phyloP scores from a whole-genome alignment of 92 coral and sea anemone species.

The Epizoanthus illoricatus region DNA sequence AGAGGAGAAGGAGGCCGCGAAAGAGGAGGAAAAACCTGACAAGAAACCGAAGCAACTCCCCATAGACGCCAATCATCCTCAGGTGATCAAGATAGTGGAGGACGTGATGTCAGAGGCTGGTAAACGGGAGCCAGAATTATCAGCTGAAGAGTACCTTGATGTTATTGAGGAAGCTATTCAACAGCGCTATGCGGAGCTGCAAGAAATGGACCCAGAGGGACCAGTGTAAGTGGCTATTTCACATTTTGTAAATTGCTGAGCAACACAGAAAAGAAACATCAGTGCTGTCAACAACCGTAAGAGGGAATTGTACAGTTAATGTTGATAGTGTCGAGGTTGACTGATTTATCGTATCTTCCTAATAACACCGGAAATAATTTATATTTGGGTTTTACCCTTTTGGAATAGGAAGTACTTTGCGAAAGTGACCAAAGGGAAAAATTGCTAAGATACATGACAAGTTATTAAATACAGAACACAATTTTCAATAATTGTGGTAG shows the following conservation, averaged over 20 bases:
- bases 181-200: conserved; percentile 75
- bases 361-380: no score
- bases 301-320: not conserved
- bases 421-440: no score
- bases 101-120: conserved; percentile 85
- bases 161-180: conserved; percentile 91
- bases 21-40: conserved; percentile 17
- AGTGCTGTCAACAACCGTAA: not conserved
- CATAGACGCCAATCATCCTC: conserved; percentile 88
- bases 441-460: no score
- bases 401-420: no score
- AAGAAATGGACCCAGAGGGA: conserved; percentile 65
- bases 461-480: no score
- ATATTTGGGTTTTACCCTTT: no score
- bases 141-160: conserved; percentile 91
- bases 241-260: not conserved
- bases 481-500: no score
- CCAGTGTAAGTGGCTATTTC: conserved; percentile 69
- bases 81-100: conserved; percentile 77
- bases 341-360: no score
- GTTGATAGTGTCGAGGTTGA: no score
- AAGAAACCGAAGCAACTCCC: conserved; percentile 52
- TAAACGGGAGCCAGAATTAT: conserved; percentile 79
- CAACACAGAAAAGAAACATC: not conserved
- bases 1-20: conserved; percentile 35